Conservation (phyloP, 2,797 vertebrate species). For the Anolis apletophallus region DNA sequence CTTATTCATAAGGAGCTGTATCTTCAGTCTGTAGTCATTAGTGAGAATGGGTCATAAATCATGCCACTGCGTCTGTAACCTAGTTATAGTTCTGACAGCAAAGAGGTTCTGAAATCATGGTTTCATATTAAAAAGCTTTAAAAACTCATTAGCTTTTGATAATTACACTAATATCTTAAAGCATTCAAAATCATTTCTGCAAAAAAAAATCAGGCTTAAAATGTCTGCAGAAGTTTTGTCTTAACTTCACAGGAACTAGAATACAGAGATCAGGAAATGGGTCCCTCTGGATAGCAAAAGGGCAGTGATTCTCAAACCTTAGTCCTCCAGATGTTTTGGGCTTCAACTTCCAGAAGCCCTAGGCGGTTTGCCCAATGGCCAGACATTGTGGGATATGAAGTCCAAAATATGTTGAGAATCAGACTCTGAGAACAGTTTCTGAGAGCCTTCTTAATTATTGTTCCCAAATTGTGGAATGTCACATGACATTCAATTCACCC, state of each 20-base stretch:
- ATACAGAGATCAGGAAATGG: slow-evolving; percentile 44
- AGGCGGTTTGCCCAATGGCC: no score
- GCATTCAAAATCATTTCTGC: slow-evolving; percentile 74
- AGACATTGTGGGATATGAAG: no score
- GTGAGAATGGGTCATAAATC: slow-evolving; percentile 76
- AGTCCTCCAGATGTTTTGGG: neutral
- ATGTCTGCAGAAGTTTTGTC: slow-evolving; percentile 60
- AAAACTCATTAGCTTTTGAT: slow-evolving; percentile 79
- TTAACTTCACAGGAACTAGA: slow-evolving; percentile 61
- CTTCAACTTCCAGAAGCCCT: neutral
- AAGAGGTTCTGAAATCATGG: slow-evolving; percentile 72
- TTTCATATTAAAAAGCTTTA: slow-evolving; percentile 76
- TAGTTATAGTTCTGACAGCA: slow-evolving; percentile 73
- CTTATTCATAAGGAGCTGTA: slow-evolving; percentile 64
- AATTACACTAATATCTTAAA: slow-evolving; percentile 79
- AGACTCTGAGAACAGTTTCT: no score
- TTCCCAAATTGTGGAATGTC: no score
- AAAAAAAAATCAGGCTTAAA: slow-evolving; percentile 63
- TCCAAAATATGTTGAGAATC: no score
- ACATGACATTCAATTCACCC: no score
- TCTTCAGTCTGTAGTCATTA: slow-evolving; percentile 70
- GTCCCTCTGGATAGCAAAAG: slow-evolving; percentile 44
- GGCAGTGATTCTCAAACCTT: neutral
- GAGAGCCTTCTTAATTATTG: no score
- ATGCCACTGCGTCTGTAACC: slow-evolving; percentile 74